Conservation (phyloP, 2,888 invertebrate species). For the Leptura quadrifasciata region DNA sequence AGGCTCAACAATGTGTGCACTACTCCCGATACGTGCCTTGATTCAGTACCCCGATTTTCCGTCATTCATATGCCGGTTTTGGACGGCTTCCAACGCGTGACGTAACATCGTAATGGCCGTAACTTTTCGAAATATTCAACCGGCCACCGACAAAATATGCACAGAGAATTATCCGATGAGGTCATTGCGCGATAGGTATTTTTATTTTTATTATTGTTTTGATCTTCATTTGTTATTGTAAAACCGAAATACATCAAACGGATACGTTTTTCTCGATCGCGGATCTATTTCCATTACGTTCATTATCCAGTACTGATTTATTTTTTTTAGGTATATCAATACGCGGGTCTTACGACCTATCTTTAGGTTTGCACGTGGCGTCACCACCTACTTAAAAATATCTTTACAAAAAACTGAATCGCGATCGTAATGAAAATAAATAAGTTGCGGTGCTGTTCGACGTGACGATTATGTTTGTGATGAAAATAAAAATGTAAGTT, state of each 20-base stretch:
- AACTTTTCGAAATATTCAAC: slow-evolving; percentile 21
- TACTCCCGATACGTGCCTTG: background rate
- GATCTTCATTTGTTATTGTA: slow-evolving; percentile 13
- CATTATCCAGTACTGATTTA: background rate
- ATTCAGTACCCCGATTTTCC: slow-evolving; percentile 18
- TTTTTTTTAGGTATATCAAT: slow-evolving; percentile 20
- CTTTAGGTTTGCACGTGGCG: slow-evolving; percentile 20
- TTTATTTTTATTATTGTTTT: slow-evolving; percentile 32
- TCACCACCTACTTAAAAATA: background rate
- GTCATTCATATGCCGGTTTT: slow-evolving; percentile 17
- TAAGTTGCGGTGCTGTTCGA: background rate
- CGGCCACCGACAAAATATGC: slow-evolving; percentile 8
- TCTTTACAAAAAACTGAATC: slow-evolving; percentile 6
- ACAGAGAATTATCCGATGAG: slow-evolving; percentile 21
- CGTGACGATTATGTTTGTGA: background rate
- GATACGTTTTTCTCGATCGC: background rate
- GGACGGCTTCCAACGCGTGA: slow-evolving; percentile 12
- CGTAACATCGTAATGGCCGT: slow-evolving; percentile 16
- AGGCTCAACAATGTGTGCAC: background rate
- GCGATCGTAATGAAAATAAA: background rate
- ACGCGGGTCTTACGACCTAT: slow-evolving; percentile 10
- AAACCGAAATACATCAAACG: slow-evolving; percentile 2
- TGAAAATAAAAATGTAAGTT: background rate
- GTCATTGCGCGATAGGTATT: slow-evolving; percentile 31
- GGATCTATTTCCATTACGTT: background rate